Evolutionary conservation across 2,888 invertebrate species (phyloP), one percentile per base, ranked within the genome.

Genomic region (Plusia festucae): DNA sequence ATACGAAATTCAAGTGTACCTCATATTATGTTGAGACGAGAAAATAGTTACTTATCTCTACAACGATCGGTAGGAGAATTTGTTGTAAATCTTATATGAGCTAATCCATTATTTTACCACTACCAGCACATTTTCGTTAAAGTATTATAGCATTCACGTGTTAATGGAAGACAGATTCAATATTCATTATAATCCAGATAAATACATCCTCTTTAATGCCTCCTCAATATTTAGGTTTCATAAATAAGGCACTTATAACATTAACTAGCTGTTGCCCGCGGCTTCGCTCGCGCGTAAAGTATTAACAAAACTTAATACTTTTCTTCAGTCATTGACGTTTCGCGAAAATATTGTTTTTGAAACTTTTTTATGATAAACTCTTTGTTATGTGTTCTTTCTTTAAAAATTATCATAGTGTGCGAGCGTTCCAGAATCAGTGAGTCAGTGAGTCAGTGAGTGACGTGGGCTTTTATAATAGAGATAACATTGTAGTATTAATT

Each of bases 31-130:
- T 34, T 15, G 34, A 34, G 34, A 34, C 13, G 13, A 34, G 34
- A 34, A 34, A 34, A 34, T 34, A 34, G 34, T 34, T 15, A 15
- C 34, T 15, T 15, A 15, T 34, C 24, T 30, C 30, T 4, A 30
- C 46, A 34, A n/a, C 18, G 40, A 56, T 53, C 58, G n/a, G 20
- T 13, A 24, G 51, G 11, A 20, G 54, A 61, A 52, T 15, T 49
- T 32, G 16, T 9, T 52, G 20, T 63, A 18, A 27, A 69, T 72
- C 30, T 74, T 69, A 56, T 59, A 72, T 75, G 27, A 59, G 24
- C 11, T 75, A 46, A 75, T 69, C 59, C 56, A 60, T 72, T 72
- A 70, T 75, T 75, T 70, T 46, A 27, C 55, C 58, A 57, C 34
- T 56, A 53, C 20, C 64, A 46, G 53, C 60, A 60, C 20, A 34